A percentile compares a stretch with the other conserved stretches of the same genome.
These are phyloP conservation scores for Celastrina argiolus DNA, from an alignment of 2,888 invertebrate species.

Conservation along the genomic window DNA sequence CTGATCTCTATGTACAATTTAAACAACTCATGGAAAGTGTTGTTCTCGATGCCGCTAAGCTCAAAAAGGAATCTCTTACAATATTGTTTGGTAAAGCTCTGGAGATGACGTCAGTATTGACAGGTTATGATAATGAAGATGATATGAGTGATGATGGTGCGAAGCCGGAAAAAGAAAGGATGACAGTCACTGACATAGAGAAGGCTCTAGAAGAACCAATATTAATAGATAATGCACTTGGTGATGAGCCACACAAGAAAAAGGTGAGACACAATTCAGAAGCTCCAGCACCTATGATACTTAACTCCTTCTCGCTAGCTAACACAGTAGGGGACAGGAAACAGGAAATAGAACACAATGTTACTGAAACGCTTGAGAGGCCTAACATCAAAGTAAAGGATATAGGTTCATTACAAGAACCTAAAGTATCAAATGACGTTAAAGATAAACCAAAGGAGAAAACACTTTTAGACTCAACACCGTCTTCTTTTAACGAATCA, in stretches of 20 bases:
- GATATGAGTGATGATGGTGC: conserved; percentile 28
- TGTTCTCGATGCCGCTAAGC: conserved; percentile 41
- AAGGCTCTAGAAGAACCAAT: conserved; percentile 35
- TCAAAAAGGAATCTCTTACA: conserved; percentile 41
- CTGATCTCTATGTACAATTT: conserved; percentile 46
- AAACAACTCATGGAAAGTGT: conserved; percentile 48
- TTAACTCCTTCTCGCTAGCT: conserved; percentile 36
- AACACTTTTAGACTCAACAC: conserved; percentile 31
- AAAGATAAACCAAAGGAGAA: conserved; percentile 1
- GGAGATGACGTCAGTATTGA: conserved; percentile 49
- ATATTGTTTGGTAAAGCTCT: conserved; percentile 46
- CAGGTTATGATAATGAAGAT: conserved; percentile 36
- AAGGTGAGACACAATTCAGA: background rate
- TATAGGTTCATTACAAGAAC: background rate
- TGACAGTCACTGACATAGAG: conserved; percentile 43
- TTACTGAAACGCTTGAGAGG: conserved; percentile 25
- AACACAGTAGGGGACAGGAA: conserved; percentile 25
- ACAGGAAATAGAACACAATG: conserved; percentile 25
- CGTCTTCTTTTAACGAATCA: conserved; percentile 52
- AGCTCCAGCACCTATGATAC: conserved; percentile 32
- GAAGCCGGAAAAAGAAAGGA: conserved; percentile 29
- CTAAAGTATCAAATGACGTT: background rate
- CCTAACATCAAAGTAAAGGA: conserved; percentile 12
- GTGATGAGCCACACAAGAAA: background rate
- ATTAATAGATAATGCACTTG: background rate